phyloP scores from a whole-genome alignment of 2,113 vertebrate genomes.

The Psilopogon haemacephalus region DNA sequence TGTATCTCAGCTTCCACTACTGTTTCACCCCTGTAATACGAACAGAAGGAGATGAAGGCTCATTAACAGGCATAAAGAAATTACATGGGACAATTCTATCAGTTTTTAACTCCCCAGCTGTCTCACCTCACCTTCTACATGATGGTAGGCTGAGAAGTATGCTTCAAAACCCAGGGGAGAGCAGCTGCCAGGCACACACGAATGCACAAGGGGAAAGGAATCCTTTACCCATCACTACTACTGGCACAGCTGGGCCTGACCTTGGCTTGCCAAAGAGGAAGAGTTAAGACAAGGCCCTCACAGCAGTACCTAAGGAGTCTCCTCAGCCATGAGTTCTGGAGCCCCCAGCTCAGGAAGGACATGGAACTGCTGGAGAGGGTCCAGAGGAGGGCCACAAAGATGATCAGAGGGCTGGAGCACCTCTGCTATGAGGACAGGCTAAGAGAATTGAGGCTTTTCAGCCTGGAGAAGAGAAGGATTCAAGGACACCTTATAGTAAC shows the following conservation, averaged over 20 bases:
- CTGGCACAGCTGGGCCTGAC: neutral
- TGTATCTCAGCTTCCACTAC: conserved; percentile 31
- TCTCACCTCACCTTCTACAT: conserved; percentile 10
- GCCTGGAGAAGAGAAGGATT: no score
- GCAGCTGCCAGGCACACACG: neutral
- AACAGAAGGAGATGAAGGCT: conserved; percentile 27
- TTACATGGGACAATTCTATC: conserved; percentile 27
- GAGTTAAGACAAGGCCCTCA: neutral
- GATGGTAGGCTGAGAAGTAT: neutral
- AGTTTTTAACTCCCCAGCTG: conserved; percentile 13
- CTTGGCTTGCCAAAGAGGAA: neutral
- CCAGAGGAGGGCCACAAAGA: no score
- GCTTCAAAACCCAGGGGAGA: neutral
- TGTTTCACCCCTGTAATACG: neutral
- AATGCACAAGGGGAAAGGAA: neutral
- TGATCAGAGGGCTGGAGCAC: no score
- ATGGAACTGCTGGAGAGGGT: no score
- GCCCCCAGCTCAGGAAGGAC: no score
- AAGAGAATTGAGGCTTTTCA: no score
- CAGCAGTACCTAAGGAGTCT: neutral
- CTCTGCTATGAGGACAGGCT: no score
- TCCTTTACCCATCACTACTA: fast-evolving
- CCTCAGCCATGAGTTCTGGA: neutral
- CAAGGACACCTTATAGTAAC: no score
- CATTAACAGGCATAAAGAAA: conserved; percentile 53